Evolutionary conservation across 2,113 vertebrate species (phyloP).

Genomic region (Nyctereutes procyonoides): DNA sequence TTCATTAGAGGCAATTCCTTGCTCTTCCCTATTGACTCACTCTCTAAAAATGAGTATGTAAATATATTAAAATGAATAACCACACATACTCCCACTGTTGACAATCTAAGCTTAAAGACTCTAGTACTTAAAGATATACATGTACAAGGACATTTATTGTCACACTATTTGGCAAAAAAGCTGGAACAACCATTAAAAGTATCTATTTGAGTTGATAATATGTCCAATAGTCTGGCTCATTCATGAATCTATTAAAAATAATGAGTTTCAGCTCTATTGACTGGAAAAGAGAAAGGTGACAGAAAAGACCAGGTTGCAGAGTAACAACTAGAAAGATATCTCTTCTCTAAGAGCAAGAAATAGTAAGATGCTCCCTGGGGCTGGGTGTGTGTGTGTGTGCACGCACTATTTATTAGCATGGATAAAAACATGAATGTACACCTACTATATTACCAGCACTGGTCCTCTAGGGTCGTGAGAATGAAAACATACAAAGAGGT

Average conservation of each 20-base stretch:
- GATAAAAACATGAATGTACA: background rate
- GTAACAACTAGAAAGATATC: background rate
- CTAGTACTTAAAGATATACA: background rate
- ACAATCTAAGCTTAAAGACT: background rate
- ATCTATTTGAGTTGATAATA: background rate
- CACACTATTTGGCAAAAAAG: background rate
- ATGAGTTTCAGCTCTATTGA: background rate
- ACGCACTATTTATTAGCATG: background rate
- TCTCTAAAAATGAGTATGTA: background rate
- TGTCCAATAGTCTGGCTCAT: background rate
- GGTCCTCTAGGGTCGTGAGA: background rate
- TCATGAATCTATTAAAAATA: background rate
- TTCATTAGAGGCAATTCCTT: background rate
- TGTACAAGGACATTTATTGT: background rate
- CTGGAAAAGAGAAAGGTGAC: background rate
- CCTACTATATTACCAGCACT: background rate
- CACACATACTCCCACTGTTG: background rate
- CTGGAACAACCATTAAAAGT: background rate
- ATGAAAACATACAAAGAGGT: background rate
- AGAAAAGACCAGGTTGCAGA: background rate
- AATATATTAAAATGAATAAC: background rate
- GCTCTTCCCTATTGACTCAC: background rate
- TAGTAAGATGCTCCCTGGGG: background rate
- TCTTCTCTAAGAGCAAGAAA: background rate
- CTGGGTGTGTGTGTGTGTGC: background rate